A percentile compares a stretch with the other conserved stretches of the same genome.
These are phyloP conservation scores for Aleiodes sp. DNA, from an alignment of 1,140 invertebrate genomes.

Conservation along the genomic window DNA sequence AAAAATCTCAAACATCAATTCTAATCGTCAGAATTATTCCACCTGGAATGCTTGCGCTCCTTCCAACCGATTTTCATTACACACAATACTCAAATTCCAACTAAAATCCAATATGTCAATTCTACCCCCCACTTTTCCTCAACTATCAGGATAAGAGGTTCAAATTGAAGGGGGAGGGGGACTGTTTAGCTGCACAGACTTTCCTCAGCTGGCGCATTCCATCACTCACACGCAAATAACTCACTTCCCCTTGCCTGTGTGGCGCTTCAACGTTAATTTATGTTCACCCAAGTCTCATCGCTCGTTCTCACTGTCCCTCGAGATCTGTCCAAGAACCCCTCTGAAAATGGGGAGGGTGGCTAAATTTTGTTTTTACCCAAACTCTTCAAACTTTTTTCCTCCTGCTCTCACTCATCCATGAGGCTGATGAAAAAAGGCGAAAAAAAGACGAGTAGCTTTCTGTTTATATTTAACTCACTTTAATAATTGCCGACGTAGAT, in stretches of 20 bases:
- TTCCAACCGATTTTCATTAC: no score
- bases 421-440: not conserved
- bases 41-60: no score
- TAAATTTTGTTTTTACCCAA: not conserved
- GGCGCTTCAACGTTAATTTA: conserved; percentile 58
- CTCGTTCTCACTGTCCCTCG: conserved; percentile 44
- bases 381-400: not conserved
- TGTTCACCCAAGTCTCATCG: conserved; percentile 54
- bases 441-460: not conserved
- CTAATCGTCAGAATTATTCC: no score
- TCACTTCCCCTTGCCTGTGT: conserved; percentile 57
- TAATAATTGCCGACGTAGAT: conserved; percentile 38
- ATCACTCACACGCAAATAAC: conserved; percentile 67
- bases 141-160: not conserved
- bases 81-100: no score
- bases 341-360: conserved; percentile 6
- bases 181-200: conserved; percentile 36
- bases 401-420: conserved; percentile 13
- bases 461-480: conserved; percentile 43
- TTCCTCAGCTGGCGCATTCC: conserved; percentile 64
- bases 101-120: no score
- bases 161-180: conserved; percentile 1
- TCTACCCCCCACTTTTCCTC: no score
- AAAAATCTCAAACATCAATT: no score
- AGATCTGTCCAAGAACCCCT: conserved; percentile 15